Percentiles rank a stretch among this genome's conserved stretches.
These are phyloP conservation scores for Ophion ellenae DNA, from an alignment of 2,888 invertebrate genomes.

Conservation along the genomic window DNA sequence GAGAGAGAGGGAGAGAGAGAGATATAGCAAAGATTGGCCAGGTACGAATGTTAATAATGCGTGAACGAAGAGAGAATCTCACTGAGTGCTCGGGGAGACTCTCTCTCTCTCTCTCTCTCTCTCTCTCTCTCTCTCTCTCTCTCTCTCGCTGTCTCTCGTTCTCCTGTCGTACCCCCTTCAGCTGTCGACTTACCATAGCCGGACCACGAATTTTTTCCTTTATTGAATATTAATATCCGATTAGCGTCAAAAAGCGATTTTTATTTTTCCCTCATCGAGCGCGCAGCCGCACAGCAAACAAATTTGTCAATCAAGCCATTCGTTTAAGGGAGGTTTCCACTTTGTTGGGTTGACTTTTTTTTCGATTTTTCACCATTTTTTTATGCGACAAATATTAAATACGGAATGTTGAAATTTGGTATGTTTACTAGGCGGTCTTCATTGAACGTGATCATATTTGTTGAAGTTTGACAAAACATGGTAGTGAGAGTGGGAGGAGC, in stretches of 20 bases:
- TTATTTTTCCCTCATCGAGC: background rate
- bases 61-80: constrained; percentile 62
- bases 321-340: too few relatives aligned
- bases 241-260: constrained; percentile 43
- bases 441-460: too few relatives aligned
- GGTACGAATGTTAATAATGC: constrained; percentile 67
- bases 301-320: background rate
- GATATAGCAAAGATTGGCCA: constrained; percentile 42
- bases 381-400: too few relatives aligned
- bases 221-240: constrained; percentile 66
- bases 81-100: constrained; percentile 46
- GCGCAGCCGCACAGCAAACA: background rate
- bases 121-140: background rate
- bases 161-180: constrained; percentile 65
- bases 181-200: constrained; percentile 58
- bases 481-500: too few relatives aligned
- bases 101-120: too few relatives aligned
- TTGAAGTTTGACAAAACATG: too few relatives aligned
- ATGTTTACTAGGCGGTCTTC: too few relatives aligned
- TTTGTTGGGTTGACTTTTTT: too few relatives aligned
- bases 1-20: constrained; percentile 51
- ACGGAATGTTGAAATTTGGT: too few relatives aligned
- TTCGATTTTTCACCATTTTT: too few relatives aligned
- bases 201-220: constrained; percentile 46
- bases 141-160: background rate